Evolutionary conservation across 2,797 vertebrate species (phyloP).

Genomic region (Eptatretus atami): DNA sequence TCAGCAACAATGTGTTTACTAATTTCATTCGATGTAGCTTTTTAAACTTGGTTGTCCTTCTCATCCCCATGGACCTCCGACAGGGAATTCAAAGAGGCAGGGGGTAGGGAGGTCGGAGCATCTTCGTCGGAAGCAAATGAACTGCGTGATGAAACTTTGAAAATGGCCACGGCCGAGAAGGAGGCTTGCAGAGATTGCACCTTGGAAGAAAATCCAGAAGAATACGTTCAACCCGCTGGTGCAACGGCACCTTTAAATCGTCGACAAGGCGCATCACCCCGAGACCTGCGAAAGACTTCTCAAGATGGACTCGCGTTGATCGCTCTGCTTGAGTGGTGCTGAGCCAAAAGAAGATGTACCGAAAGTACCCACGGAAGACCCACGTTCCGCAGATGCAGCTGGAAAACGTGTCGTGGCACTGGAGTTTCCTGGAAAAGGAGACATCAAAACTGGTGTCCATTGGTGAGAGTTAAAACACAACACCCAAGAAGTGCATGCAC

Average conservation of each 20-base stretch:
- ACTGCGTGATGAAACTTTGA: slow-evolving; percentile 9
- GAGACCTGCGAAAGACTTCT: slow-evolving; percentile 54
- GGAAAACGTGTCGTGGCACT: slow-evolving; percentile 85
- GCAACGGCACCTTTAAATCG: slow-evolving; percentile 69
- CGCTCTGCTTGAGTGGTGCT: slow-evolving; percentile 67
- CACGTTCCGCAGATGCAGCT: slow-evolving; percentile 81
- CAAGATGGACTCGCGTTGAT: slow-evolving; percentile 60
- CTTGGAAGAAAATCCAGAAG: slow-evolving; percentile 81
- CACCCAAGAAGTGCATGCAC: too few relatives aligned
- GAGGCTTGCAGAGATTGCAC: slow-evolving; percentile 66
- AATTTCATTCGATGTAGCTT: too few relatives aligned
- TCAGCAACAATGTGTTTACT: too few relatives aligned
- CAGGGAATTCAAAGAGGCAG: too few relatives aligned
- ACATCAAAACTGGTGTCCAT: slow-evolving; percentile 77
- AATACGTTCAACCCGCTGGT: slow-evolving; percentile 92
- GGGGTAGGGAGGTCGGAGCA: too few relatives aligned
- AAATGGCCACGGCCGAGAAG: slow-evolving; percentile 63
- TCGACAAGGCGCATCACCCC: slow-evolving; percentile 63
- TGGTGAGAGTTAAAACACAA: slow-evolving; percentile 19
- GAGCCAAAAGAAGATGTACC: slow-evolving; percentile 66
- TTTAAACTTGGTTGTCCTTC: too few relatives aligned
- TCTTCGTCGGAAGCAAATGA: not conserved
- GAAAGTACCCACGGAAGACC: slow-evolving; percentile 53
- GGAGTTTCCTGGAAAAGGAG: slow-evolving; percentile 55
- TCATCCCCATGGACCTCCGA: too few relatives aligned